Evolutionary conservation across 2,797 vertebrate species (phyloP), one percentile per base, ranked within the genome.

Genomic region (Mormyrus hasselquistii): DNA sequence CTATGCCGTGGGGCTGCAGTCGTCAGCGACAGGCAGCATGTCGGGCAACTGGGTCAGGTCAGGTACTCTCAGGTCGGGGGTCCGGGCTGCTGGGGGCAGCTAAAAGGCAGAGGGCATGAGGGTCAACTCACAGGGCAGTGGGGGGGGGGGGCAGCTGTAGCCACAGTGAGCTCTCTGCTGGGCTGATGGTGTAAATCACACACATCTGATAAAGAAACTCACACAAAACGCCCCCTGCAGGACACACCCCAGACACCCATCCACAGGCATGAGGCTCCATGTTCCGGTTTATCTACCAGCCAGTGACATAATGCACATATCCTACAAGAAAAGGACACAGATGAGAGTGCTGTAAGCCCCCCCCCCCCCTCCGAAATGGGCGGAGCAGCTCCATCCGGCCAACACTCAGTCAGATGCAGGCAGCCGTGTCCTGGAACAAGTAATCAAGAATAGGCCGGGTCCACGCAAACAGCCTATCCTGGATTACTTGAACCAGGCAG

Each of bases 401-500:
- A 19, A 50, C n/a, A 49, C 83, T 7, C 47, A 12, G 8, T 89
- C 69, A 22, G 95, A 87, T 82, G 96, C 92, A 89, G 16, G 44
- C 22, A 91, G 96, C 97, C 95, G 79, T 93, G 95, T 97, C 98
- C 97, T 96, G 97, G 97, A 97, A 97, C 98, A 99, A 99, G 98
- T 98, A 97, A 98, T 97, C 98, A 94, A 98, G 97, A 97, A 98
- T 96, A 99, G 97, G 97, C 97, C 96, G 96, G 93, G 94, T 94
- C 91, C 95, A 94, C 62, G 95, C 95, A 97, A 97, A 96, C 96
- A 98, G 98, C 98, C 98, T 99, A 99, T 99, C 98, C 98, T 99
- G 98, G 98, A 99, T 99, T 99, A 99, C 98, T 99, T 99, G 98
- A 99, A 98, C 95, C 97, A 95, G 96, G 97, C 96, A 91, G 92